phyloP scores from a whole-genome alignment of 2,113 vertebrate genomes.

The Anolis sagrei region DNA sequence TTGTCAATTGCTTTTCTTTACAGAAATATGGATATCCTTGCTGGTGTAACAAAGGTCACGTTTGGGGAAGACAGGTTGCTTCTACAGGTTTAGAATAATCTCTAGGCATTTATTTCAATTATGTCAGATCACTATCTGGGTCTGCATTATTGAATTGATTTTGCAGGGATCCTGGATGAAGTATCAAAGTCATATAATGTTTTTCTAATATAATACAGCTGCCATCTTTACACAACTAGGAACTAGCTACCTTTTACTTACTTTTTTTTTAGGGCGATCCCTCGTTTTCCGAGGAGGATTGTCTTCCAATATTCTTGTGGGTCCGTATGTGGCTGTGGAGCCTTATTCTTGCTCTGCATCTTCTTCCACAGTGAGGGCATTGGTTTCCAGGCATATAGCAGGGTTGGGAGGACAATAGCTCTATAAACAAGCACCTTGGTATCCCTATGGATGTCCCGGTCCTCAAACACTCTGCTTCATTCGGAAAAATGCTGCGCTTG shows the following conservation, averaged over 20 bases:
- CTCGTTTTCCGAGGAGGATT: too few species aligned
- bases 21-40: not conserved
- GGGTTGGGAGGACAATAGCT: too few species aligned
- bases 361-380: too few species aligned
- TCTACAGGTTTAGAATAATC: not conserved
- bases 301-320: too few species aligned
- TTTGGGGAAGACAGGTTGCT: not conserved
- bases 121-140: not conserved
- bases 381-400: too few species aligned
- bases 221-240: not conserved
- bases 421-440: too few species aligned
- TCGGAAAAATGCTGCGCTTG: too few species aligned
- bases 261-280: too few species aligned
- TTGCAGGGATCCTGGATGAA: not conserved
- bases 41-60: not conserved
- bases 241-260: not conserved
- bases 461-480: too few species aligned
- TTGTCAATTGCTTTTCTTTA: conserved; percentile 9
- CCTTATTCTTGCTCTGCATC: too few species aligned
- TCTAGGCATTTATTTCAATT: not conserved
- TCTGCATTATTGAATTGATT: not conserved
- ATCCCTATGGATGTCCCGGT: too few species aligned
- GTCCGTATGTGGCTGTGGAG: too few species aligned
- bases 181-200: not conserved
- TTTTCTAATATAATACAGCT: not conserved